phyloP scores from a whole-genome alignment of 2,797 vertebrate species.

The Chelon auratus region DNA sequence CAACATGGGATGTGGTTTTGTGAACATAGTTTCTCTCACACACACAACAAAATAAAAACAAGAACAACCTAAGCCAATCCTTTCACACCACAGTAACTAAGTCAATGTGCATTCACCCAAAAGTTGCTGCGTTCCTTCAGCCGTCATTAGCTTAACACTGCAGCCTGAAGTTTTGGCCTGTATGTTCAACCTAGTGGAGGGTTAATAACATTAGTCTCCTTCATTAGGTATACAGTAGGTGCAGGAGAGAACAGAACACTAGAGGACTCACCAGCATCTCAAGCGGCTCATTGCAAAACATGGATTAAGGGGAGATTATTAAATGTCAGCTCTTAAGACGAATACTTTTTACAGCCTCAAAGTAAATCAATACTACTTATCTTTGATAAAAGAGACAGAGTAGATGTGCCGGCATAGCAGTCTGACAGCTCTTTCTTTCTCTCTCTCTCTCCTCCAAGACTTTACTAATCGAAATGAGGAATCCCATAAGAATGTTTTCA shows the following conservation, averaged over 20 bases:
- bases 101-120: slow-evolving; percentile 12
- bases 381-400: slow-evolving; percentile 85
- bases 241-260: slow-evolving; percentile 71
- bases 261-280: slow-evolving; percentile 69
- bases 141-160: slow-evolving; percentile 26
- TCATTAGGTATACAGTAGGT: slow-evolving; percentile 65
- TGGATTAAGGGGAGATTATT: slow-evolving; percentile 87
- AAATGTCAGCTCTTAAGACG: slow-evolving; percentile 87
- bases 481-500: slow-evolving; percentile 56
- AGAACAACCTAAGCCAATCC: neutral
- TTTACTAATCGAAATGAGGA: slow-evolving; percentile 69
- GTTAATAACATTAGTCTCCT: slow-evolving; percentile 54
- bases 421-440: slow-evolving; percentile 70
- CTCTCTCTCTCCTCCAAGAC: slow-evolving; percentile 53
- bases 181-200: slow-evolving; percentile 34
- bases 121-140: slow-evolving; percentile 23
- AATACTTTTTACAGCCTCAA: slow-evolving; percentile 86
- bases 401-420: slow-evolving; percentile 74
- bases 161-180: neutral
- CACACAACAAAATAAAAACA: neutral
- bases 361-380: slow-evolving; percentile 89
- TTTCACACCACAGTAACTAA: slow-evolving; percentile 7
- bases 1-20: no score
- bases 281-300: slow-evolving; percentile 79
- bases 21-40: neutral